Evolutionary conservation across 2,888 invertebrate genomes (phyloP).

Genomic region (Apoderus coryli): DNA sequence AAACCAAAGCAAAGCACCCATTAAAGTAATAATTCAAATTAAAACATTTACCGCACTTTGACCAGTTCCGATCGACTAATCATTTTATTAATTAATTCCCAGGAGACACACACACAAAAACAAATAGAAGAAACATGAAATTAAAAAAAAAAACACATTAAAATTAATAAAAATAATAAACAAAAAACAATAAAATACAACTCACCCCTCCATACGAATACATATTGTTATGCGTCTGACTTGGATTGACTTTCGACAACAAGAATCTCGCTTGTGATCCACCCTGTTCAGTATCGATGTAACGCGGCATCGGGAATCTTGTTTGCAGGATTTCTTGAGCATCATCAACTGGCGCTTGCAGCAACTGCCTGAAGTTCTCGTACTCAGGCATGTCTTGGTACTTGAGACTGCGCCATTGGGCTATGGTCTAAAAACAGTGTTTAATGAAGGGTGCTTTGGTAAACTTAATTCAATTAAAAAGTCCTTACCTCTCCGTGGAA

Average conservation of each 20-base stretch:
- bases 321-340: conserved; percentile 93
- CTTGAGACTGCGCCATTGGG: conserved; percentile 88
- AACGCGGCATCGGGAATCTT: conserved; percentile 96
- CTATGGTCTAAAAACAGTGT: conserved; percentile 80
- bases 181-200: conserved; percentile 20
- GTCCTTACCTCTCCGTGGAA: conserved; percentile 86
- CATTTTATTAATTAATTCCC: no score
- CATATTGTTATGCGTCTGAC: conserved; percentile 99
- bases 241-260: conserved; percentile 98
- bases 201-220: conserved; percentile 87
- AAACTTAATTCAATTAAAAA: no score
- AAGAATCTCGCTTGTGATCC: conserved; percentile 98
- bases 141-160: conserved; percentile 8
- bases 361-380: conserved; percentile 89
- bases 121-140: conserved; percentile 6
- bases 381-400: conserved; percentile 97
- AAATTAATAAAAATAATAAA: conserved; percentile 1
- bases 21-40: conserved; percentile 1
- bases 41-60: neutral
- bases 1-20: no score
- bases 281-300: conserved; percentile 98
- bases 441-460: no score
- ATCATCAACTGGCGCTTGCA: conserved; percentile 93
- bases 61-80: no score
- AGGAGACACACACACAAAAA: conserved; percentile 9